Percentiles rank a stretch among this genome's conserved stretches.
phyloP scores from a whole-genome alignment of 1,140 invertebrate species.

The Notospermus geniculatus region DNA sequence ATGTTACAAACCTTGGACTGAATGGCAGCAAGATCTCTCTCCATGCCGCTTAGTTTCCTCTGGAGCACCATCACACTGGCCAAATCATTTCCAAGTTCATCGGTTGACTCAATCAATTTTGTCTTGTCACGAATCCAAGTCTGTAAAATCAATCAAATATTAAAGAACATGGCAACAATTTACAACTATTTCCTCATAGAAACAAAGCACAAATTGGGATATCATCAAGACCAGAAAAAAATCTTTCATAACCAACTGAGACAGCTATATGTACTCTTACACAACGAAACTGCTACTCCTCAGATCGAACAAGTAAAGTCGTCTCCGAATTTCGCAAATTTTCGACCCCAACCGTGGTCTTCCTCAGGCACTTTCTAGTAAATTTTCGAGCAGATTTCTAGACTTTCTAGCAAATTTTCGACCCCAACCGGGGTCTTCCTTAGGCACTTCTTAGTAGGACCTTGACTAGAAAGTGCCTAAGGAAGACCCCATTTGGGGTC shows the following conservation, averaged over 20 bases:
- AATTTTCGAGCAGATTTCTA: too few relatives aligned
- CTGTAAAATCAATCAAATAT: slow-evolving; percentile 23
- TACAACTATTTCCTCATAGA: too few relatives aligned
- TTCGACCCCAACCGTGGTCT: too few relatives aligned
- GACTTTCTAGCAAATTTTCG: too few relatives aligned
- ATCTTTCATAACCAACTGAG: background rate
- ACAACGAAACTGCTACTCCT: background rate
- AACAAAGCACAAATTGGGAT: too few relatives aligned
- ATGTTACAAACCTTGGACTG: slow-evolving; percentile 73
- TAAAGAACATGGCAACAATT: background rate
- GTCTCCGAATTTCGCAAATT: too few relatives aligned
- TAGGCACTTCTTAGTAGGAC: too few relatives aligned
- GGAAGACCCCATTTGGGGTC: too few relatives aligned
- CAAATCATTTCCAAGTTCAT: slow-evolving; percentile 81
- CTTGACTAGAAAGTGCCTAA: too few relatives aligned
- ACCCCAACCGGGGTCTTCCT: too few relatives aligned
- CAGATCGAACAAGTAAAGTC: too few relatives aligned
- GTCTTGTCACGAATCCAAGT: slow-evolving; percentile 99
- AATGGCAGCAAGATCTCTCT: slow-evolving; percentile 96
- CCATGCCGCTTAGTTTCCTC: slow-evolving; percentile 92
- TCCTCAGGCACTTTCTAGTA: too few relatives aligned
- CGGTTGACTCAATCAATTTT: slow-evolving; percentile 89
- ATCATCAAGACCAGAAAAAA: background rate
- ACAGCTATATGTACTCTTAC: background rate
- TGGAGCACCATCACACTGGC: slow-evolving; percentile 76